Conservation (phyloP, 37 sponge, comb jelly and placozoan species). For the Spongilla lacustris region DNA sequence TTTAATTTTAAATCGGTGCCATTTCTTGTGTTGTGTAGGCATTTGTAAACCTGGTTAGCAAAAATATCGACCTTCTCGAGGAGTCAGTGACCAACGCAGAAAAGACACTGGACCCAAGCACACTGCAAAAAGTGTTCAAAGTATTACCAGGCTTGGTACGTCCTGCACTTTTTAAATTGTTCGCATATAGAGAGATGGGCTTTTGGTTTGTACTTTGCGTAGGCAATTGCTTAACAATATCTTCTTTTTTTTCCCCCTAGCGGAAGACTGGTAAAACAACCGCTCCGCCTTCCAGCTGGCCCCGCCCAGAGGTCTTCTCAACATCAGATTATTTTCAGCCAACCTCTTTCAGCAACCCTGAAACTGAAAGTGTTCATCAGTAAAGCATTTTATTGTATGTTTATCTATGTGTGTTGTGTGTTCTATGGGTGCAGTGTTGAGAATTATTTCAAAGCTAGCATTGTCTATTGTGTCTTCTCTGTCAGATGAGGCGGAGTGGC, state of each 20-base stretch:
- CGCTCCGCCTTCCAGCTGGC: conserved; percentile 41
- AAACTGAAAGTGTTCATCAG: neutral
- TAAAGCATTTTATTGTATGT: neutral
- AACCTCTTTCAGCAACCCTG: neutral
- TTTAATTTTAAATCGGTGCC: neutral
- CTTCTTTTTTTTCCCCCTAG: neutral
- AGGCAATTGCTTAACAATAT: too few species aligned
- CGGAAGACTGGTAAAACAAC: conserved; percentile 13
- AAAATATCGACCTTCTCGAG: conserved; percentile 59
- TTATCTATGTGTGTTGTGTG: neutral
- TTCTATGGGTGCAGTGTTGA: neutral
- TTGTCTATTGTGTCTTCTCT: neutral
- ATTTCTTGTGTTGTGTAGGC: conserved; percentile 25
- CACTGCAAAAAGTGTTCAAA: conserved; percentile 63
- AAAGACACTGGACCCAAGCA: conserved; percentile 70
- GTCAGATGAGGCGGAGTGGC: neutral
- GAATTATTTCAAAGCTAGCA: neutral
- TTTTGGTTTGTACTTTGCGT: too few species aligned
- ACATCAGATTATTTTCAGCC: conserved; percentile 45
- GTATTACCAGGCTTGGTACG: conserved; percentile 49
- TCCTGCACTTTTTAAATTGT: neutral
- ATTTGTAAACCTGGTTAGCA: conserved; percentile 57
- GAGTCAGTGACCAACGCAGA: conserved; percentile 57
- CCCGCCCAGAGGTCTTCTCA: conserved; percentile 52
- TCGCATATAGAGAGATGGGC: neutral